Base-by-base conservation (phyloP, 2,888 invertebrate genomes). In the Phortica okadai region DNA sequence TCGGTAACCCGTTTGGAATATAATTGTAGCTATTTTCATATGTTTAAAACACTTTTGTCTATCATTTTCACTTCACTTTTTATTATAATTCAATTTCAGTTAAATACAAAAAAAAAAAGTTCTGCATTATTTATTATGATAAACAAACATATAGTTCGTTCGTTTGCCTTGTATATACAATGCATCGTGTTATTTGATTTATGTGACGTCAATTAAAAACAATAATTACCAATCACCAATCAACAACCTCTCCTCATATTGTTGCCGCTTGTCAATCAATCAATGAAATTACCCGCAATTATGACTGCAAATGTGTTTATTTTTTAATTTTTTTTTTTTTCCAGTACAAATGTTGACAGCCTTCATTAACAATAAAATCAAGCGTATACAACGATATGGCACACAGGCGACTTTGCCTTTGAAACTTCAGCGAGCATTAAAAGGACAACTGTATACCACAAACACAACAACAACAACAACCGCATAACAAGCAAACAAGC, bases 401-500 rank as follows among this genome's bases (percentile, higher is more conserved):
- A 8, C n/a, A 25, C 59, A 7, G 59, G 16, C 59, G 25, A 25
- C 21, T 59, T n/a, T 21, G 59, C 21, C 25, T 59, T 59, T 59
- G 59, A 14, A 16, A 8, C 41, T 16, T 8, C 74, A 74, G 78
- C 77, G 78, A 81, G 59, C 16, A 59, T n/a, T 62, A 21, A 25
- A 62, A 62, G 16, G 79, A 77, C 79, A 79, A 83, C 79, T 88
- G 83, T 82, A 85, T 86, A 88, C 86, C 80, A 88, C 84, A 86
- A 87, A 87, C 84, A 85, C 87, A 87, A 88, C 87, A 88, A 85
- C 87, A 84, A 88, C 87, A 87, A 87, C 86, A 85, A 86, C 84
- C 84, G 83, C 84, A 85, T 80, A 85, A 85, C 88, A 87, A 86
- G 83, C 84, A 85, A 83, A 84, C 85, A 87, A 87, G 83, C 82